Evolutionary conservation across 1,140 invertebrate genomes (phyloP).

Genomic region (Nasonia vitripennis): DNA sequence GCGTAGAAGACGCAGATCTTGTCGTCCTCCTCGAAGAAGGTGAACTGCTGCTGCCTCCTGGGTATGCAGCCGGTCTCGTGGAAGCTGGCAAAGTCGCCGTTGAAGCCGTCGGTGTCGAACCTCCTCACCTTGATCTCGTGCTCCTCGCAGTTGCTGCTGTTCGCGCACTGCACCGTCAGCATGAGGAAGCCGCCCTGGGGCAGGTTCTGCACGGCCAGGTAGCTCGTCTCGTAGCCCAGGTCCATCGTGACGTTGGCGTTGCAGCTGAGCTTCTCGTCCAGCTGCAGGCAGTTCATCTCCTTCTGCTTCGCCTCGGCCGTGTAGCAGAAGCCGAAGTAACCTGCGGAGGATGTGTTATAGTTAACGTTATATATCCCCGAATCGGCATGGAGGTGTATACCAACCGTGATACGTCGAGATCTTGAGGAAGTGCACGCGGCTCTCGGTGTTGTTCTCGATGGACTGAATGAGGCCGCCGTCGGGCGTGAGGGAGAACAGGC

Average conservation of each 20-base stretch:
- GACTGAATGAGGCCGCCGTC: not conserved
- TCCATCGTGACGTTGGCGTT: not conserved
- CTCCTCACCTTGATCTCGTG: not conserved
- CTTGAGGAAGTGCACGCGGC: not conserved
- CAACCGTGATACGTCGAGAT: constrained; percentile 14
- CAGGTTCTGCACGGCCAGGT: constrained; percentile 13
- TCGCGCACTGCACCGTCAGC: not conserved
- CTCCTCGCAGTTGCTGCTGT: not conserved
- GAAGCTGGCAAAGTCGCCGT: constrained; percentile 12
- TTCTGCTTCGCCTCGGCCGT: not conserved
- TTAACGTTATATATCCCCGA: no score
- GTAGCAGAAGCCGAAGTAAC: constrained; percentile 5
- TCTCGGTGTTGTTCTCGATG: not conserved
- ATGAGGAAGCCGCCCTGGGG: not conserved
- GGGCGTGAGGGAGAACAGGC: not conserved
- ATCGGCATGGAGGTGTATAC: not conserved
- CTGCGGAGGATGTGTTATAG: not conserved
- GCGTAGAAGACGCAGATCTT: constrained; percentile 33
- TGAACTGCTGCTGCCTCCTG: constrained; percentile 15
- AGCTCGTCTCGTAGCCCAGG: not conserved
- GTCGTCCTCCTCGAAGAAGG: constrained; percentile 31
- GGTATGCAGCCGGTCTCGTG: not conserved
- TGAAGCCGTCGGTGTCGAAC: not conserved
- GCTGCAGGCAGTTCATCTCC: not conserved
- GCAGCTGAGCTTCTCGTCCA: constrained; percentile 5